Percentiles rank a stretch among this genome's conserved stretches.
These are phyloP conservation scores for Speoplatyrhinus poulsoni DNA, from an alignment of 2,113 vertebrate species.

Conservation along the genomic window DNA sequence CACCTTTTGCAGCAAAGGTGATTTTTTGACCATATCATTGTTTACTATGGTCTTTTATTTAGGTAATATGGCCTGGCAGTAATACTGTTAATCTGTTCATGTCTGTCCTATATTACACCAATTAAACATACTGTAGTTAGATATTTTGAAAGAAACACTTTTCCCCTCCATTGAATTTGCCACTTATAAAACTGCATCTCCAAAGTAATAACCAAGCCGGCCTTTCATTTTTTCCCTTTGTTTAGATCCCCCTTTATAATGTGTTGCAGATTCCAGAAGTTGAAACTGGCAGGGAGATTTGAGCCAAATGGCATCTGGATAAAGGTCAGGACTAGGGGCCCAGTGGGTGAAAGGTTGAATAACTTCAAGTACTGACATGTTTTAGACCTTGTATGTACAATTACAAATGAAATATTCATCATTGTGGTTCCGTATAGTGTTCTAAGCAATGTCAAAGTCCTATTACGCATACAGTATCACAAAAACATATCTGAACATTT, in stretches of 20 bases:
- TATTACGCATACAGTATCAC: not conserved
- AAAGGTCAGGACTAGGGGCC: conserved; percentile 78
- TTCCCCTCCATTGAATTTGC: conserved; percentile 67
- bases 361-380: conserved; percentile 80
- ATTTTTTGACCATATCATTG: not conserved
- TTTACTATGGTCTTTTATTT: not conserved
- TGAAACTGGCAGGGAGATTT: conserved; percentile 72
- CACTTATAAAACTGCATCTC: conserved; percentile 74
- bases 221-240: conserved; percentile 68
- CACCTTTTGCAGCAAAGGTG: not conserved
- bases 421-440: not conserved
- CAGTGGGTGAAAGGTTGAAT: conserved; percentile 86
- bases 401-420: not conserved
- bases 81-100: not conserved
- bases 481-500: not conserved
- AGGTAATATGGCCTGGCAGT: not conserved
- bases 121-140: conserved; percentile 23
- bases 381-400: conserved; percentile 35
- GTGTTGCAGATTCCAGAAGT: conserved; percentile 83
- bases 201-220: conserved; percentile 67
- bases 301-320: conserved; percentile 81
- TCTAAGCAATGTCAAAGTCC: not conserved
- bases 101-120: conserved; percentile 17
- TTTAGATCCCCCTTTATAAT: conserved; percentile 69
- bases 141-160: conserved; percentile 28